Conservation (phyloP, 2,888 invertebrate species). For the Tetheella fluctuosa region DNA sequence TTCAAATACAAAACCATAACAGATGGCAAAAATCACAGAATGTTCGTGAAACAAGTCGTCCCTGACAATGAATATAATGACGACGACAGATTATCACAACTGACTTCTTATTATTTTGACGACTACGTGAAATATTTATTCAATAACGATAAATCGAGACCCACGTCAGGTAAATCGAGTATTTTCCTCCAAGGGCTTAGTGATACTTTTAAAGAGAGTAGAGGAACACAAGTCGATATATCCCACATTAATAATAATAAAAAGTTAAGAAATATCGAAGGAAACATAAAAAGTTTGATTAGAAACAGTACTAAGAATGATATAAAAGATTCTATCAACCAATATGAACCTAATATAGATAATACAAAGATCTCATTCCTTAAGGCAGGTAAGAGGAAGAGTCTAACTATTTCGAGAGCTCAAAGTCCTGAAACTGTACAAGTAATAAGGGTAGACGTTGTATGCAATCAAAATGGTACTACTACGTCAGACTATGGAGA, state of each 20-base stretch:
- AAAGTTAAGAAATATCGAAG: slow-evolving; percentile 35
- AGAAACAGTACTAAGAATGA: slow-evolving; percentile 33
- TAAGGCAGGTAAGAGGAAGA: slow-evolving; percentile 69
- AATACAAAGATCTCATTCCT: slow-evolving; percentile 64
- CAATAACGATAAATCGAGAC: slow-evolving; percentile 62
- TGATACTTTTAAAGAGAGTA: slow-evolving; percentile 53
- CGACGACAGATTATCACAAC: slow-evolving; percentile 58
- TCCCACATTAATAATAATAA: slow-evolving; percentile 35
- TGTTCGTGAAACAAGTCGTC: slow-evolving; percentile 73
- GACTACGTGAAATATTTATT: slow-evolving; percentile 71
- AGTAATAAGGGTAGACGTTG: slow-evolving; percentile 79
- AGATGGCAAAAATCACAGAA: slow-evolving; percentile 61
- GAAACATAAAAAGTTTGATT: slow-evolving; percentile 35
- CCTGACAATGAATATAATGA: slow-evolving; percentile 48
- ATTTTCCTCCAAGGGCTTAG: slow-evolving; percentile 47
- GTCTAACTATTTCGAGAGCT: slow-evolving; percentile 72
- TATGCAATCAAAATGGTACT: slow-evolving; percentile 59
- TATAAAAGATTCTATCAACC: slow-evolving; percentile 32
- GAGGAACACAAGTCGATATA: slow-evolving; percentile 55
- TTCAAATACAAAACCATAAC: slow-evolving; percentile 69
- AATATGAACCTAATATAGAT: slow-evolving; percentile 36
- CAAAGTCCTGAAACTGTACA: slow-evolving; percentile 79
- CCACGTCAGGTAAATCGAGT: slow-evolving; percentile 67
- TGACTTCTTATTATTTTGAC: slow-evolving; percentile 66
- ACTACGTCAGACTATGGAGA: slow-evolving; percentile 51